A percentile compares a stretch with the other conserved stretches of the same genome.
These are phyloP conservation scores for Drosophila auraria DNA, from an alignment of 1,140 invertebrate genomes.

Conservation along the genomic window DNA sequence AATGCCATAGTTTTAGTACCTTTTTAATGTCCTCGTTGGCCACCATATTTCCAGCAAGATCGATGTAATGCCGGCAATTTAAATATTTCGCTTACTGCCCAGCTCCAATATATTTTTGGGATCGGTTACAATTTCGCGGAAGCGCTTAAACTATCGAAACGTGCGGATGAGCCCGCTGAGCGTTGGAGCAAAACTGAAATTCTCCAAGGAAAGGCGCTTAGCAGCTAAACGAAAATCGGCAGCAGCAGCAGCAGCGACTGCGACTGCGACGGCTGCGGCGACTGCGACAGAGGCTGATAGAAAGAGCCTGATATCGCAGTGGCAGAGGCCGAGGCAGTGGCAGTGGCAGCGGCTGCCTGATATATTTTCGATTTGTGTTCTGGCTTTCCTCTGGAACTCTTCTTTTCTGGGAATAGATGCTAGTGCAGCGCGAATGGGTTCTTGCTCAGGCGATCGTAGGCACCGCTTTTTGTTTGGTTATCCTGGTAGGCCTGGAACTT, in stretches of 20 bases:
- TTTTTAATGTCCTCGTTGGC: constrained; percentile 66
- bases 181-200: constrained; percentile 65
- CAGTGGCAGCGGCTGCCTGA: constrained; percentile 17
- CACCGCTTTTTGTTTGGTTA: neutral
- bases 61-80: neutral
- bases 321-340: constrained; percentile 19
- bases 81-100: neutral
- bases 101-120: neutral
- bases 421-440: too few relatives aligned
- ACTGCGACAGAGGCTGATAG: constrained; percentile 28
- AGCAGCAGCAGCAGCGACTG: constrained; percentile 22
- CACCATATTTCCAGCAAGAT: constrained; percentile 46
- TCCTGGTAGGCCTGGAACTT: constrained; percentile 44
- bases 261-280: constrained; percentile 19
- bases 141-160: constrained; percentile 50
- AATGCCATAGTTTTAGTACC: constrained; percentile 31
- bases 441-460: constrained; percentile 5
- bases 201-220: constrained; percentile 75
- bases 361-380: constrained; percentile 30
- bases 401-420: too few relatives aligned
- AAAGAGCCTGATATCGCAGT: constrained; percentile 40
- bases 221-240: constrained; percentile 60
- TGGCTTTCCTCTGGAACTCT: neutral
- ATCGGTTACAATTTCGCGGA: constrained; percentile 13
- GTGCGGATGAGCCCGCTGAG: constrained; percentile 64